A percentile compares a stretch with the other conserved stretches of the same genome.
These are phyloP conservation scores for Dermochelys coriacea DNA, from an alignment of 2,797 vertebrate species.

Conservation along the genomic window DNA sequence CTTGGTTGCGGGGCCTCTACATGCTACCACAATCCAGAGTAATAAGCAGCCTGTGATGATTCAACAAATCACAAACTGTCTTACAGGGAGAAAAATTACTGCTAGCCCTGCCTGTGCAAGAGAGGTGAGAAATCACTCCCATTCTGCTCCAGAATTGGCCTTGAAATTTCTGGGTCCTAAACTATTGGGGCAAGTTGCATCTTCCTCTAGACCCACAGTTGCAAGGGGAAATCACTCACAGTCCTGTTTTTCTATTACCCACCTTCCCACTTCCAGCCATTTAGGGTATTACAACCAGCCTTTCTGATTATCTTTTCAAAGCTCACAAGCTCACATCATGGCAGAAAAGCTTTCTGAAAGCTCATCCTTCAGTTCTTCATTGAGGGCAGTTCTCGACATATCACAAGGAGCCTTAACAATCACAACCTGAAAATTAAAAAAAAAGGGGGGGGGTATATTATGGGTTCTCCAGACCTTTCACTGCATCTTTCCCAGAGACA, in stretches of 20 bases:
- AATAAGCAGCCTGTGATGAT: neutral
- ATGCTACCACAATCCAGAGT: neutral
- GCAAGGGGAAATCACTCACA: neutral
- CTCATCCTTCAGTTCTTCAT: neutral
- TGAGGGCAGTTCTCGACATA: neutral
- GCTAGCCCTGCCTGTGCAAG: neutral
- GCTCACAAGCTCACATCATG: conserved; percentile 15
- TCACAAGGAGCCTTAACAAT: neutral
- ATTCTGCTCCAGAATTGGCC: neutral
- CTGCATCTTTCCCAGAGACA: neutral
- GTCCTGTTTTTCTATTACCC: neutral
- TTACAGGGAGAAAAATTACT: neutral
- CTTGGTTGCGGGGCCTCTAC: neutral
- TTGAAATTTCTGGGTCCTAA: neutral
- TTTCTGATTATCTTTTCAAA: conserved; percentile 31
- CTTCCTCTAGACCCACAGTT: neutral
- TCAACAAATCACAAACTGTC: neutral
- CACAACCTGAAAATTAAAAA: conserved; percentile 8
- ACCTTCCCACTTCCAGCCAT: conserved; percentile 11
- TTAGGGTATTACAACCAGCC: neutral
- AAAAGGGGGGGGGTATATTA: neutral
- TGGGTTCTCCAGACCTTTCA: neutral
- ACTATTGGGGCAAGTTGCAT: neutral
- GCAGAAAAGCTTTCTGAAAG: conserved; percentile 53
- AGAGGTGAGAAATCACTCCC: neutral